A percentile compares a stretch with the other conserved stretches of the same genome.
Evolutionary conservation across 2,888 invertebrate species (phyloP).

Genomic region (Notodonta dromedarius): DNA sequence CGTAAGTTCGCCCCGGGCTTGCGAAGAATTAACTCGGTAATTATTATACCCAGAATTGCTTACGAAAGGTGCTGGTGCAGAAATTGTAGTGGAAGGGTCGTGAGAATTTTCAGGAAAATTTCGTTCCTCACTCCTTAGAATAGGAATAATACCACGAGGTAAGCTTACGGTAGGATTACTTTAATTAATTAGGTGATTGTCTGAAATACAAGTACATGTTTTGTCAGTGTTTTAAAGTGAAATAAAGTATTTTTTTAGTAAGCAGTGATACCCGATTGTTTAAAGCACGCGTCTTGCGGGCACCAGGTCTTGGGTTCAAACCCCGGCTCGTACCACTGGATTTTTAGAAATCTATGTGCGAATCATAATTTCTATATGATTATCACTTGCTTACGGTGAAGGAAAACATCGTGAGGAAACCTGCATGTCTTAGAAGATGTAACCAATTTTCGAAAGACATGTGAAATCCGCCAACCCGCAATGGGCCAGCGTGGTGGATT

Average conservation of each 20-base stretch:
- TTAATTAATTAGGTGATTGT: not conserved
- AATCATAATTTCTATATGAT: too few species aligned
- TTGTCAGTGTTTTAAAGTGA: not conserved
- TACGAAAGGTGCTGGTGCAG: constrained; percentile 30
- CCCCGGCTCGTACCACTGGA: too few species aligned
- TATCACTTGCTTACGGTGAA: too few species aligned
- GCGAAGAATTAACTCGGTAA: constrained; percentile 53
- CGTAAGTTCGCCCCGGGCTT: constrained; percentile 39
- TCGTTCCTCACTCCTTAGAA: not conserved
- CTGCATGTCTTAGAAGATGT: too few species aligned
- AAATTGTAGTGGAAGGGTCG: constrained; percentile 19
- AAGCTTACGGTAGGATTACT: not conserved
- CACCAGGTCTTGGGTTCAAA: too few species aligned
- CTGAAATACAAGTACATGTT: not conserved
- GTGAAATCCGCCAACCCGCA: too few species aligned
- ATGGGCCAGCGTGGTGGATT: too few species aligned
- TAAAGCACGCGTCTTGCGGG: too few species aligned
- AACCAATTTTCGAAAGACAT: too few species aligned
- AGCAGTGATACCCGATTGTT: too few species aligned
- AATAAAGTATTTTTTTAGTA: not conserved
- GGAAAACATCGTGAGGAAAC: too few species aligned
- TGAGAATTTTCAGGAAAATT: constrained; percentile 1
- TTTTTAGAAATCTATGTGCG: too few species aligned
- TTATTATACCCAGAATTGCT: constrained; percentile 45
- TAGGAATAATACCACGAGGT: not conserved